A percentile compares a stretch with the other conserved stretches of the same genome.
phyloP scores from a whole-genome alignment of 2,113 vertebrate genomes.

The Vanacampus margaritifer region DNA sequence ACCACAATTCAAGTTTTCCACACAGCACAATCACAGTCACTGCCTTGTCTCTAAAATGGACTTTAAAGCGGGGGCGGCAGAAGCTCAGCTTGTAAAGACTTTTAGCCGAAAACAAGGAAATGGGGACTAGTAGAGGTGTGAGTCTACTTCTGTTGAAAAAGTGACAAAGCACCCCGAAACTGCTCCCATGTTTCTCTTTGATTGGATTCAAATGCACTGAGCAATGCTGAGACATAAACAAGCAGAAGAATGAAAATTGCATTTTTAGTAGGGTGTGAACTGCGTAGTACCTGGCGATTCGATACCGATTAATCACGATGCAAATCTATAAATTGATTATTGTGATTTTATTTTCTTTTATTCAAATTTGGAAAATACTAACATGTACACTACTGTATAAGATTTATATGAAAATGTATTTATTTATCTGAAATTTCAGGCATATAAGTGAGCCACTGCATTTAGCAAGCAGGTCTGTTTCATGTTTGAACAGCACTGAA shows the following conservation, averaged over 20 bases:
- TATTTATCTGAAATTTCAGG: too few relatives aligned
- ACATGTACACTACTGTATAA: too few relatives aligned
- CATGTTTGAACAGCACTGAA: too few relatives aligned
- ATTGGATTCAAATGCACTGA: not conserved
- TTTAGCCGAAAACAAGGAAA: conserved; percentile 1
- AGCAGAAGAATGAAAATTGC: not conserved
- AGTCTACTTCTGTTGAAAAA: not conserved
- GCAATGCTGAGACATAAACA: not conserved
- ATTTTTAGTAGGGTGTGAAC: too few relatives aligned
- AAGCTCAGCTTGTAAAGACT: conserved; percentile 1
- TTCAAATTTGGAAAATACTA: too few relatives aligned
- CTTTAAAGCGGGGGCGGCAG: not conserved
- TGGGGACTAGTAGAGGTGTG: not conserved
- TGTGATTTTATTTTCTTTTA: too few relatives aligned
- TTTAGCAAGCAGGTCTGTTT: too few relatives aligned
- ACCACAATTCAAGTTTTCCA: not conserved
- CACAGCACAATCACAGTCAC: conserved; percentile 8
- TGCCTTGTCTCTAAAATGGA: conserved; percentile 2
- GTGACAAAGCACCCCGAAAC: not conserved
- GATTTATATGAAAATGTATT: too few relatives aligned
- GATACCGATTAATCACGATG: too few relatives aligned
- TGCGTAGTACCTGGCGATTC: too few relatives aligned
- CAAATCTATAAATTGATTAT: too few relatives aligned
- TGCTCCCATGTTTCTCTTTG: not conserved
- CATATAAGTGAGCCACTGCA: too few relatives aligned